These are phyloP conservation scores for Pangasius mekongensis DNA, from an alignment of 2,797 vertebrate species.

Conservation along the genomic window DNA sequence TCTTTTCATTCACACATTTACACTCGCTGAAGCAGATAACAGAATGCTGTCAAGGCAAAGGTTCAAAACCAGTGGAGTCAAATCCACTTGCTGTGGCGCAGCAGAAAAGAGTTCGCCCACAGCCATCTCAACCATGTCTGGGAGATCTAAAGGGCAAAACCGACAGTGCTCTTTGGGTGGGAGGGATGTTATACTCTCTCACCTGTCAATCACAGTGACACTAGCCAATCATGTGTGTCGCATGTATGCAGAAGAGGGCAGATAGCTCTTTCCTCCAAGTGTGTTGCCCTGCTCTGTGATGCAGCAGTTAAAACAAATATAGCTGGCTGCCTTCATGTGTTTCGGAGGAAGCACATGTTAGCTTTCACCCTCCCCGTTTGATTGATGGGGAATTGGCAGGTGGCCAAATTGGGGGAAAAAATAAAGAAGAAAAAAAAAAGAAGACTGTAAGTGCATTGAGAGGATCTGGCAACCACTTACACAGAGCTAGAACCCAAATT, in stretches of 20 bases:
- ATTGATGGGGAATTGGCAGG: background rate
- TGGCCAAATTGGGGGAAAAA: background rate
- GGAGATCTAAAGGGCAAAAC: background rate
- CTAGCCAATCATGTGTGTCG: background rate
- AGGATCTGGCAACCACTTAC: background rate
- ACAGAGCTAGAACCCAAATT: background rate
- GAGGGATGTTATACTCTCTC: no score
- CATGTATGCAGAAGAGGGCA: background rate
- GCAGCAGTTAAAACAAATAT: background rate
- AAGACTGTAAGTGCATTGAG: background rate
- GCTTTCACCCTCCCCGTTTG: background rate
- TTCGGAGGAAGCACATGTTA: background rate
- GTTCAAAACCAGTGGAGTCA: background rate
- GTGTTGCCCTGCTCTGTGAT: background rate
- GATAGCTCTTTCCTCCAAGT: background rate
- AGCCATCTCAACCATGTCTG: background rate
- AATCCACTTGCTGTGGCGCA: background rate
- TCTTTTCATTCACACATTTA: background rate
- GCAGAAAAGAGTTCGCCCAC: background rate
- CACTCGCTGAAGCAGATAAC: no score
- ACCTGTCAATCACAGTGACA: background rate
- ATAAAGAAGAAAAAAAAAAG: background rate
- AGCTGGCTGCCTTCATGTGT: background rate
- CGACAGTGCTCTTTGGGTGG: background rate
- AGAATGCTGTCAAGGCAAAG: background rate